Conservation (phyloP, 2,888 invertebrate genomes). For the Hartigia nigra region DNA sequence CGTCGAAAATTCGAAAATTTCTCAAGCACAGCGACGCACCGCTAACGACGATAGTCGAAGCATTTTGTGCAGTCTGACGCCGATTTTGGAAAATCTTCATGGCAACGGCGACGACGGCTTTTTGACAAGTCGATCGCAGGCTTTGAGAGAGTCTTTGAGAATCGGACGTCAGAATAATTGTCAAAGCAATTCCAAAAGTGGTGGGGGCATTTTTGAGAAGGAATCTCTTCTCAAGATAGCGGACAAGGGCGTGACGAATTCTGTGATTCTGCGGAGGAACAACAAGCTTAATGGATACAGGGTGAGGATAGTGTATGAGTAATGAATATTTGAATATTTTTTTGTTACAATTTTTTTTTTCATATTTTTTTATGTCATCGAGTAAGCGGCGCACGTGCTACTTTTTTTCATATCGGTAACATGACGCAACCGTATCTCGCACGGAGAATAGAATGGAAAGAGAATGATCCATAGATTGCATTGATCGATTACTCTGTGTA, state of each 20-base stretch:
- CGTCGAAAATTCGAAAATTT: background rate
- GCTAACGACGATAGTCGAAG: background rate
- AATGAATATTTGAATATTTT: background rate
- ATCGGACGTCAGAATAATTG: background rate
- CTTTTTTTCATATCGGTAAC: background rate
- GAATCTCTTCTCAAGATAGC: slow-evolving; percentile 32
- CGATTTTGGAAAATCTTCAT: slow-evolving; percentile 9
- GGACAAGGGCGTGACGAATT: slow-evolving; percentile 21
- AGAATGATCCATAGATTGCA: slow-evolving; percentile 1
- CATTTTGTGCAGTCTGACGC: background rate
- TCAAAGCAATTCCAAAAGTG: background rate
- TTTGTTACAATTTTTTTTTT: background rate
- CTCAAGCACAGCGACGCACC: background rate
- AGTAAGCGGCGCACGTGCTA: background rate
- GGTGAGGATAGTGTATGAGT: slow-evolving; percentile 32
- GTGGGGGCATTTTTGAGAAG: slow-evolving; percentile 16
- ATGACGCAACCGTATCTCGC: slow-evolving; percentile 2
- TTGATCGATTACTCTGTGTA: background rate
- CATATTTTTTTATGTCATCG: background rate
- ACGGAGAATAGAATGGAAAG: background rate
- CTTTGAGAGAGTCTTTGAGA: background rate
- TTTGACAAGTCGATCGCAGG: background rate
- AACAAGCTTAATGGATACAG: slow-evolving; percentile 46
- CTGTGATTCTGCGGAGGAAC: slow-evolving; percentile 36
- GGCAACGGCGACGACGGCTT: background rate